A percentile compares a stretch with the other conserved stretches of the same genome.
phyloP scores from a whole-genome alignment of 2,113 vertebrate genomes.

The Boleophthalmus pectinirostris region DNA sequence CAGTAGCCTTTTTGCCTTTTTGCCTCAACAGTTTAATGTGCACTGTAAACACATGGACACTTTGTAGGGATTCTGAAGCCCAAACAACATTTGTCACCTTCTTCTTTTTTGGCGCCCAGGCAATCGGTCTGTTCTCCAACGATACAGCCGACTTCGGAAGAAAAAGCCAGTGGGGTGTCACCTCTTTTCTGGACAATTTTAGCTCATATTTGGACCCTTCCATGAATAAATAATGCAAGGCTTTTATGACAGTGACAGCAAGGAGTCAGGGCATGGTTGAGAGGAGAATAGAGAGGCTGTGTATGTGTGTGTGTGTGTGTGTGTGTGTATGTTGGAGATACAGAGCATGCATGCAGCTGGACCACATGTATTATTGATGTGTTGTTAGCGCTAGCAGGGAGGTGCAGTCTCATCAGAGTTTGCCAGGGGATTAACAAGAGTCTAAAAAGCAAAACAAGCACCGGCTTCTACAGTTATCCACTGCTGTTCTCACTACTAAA shows the following conservation, averaged over 20 bases:
- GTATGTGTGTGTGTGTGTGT: conserved; percentile 23
- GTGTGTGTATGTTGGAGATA: conserved; percentile 44
- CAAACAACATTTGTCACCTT: conserved; percentile 49
- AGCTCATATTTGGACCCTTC: conserved; percentile 55
- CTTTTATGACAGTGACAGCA: conserved; percentile 67
- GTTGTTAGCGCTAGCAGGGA: conserved; percentile 68
- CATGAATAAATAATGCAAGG: conserved; percentile 66
- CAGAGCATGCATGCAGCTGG: conserved; percentile 54
- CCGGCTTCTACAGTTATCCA: conserved; percentile 14
- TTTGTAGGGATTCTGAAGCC: conserved; percentile 30
- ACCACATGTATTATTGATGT: conserved; percentile 75
- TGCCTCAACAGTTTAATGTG: conserved; percentile 36
- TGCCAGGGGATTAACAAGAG: conserved; percentile 69
- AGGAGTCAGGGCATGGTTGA: conserved; percentile 51
- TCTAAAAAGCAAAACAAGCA: conserved; percentile 65
- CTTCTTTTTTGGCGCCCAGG: conserved; percentile 34
- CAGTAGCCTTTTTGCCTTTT: conserved; percentile 20
- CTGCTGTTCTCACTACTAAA: conserved; percentile 8
- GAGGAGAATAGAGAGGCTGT: conserved; percentile 47
- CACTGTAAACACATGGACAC: conserved; percentile 44
- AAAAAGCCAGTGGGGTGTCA: conserved; percentile 50
- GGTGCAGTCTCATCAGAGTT: conserved; percentile 71
- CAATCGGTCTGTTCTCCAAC: conserved; percentile 44
- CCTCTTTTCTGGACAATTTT: conserved; percentile 51
- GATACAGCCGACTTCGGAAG: conserved; percentile 51